Percentiles rank a stretch among this genome's conserved stretches.
These are phyloP conservation scores for Elysia chlorotica DNA, from an alignment of 1,140 invertebrate genomes.

Conservation along the genomic window DNA sequence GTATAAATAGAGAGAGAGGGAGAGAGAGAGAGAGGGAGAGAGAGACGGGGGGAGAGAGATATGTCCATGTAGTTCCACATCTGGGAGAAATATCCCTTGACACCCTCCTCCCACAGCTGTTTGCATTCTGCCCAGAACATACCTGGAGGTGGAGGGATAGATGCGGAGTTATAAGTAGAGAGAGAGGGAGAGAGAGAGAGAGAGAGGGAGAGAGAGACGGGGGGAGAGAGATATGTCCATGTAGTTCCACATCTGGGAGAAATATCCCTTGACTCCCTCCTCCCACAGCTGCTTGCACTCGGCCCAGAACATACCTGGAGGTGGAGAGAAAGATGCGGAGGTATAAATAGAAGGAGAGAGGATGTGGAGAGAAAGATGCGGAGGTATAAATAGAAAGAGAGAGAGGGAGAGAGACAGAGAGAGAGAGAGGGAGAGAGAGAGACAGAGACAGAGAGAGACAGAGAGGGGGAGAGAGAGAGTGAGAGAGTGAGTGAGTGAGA, in stretches of 20 bases:
- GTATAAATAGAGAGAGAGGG: background rate
- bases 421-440: no score
- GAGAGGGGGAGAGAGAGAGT: no score
- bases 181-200: background rate
- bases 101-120: constrained; percentile 81
- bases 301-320: constrained; percentile 81
- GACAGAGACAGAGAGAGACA: no score
- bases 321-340: no score
- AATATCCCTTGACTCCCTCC: constrained; percentile 81
- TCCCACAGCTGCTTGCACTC: constrained; percentile 86
- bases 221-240: no score
- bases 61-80: constrained; percentile 96
- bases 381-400: no score
- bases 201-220: background rate
- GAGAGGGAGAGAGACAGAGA: no score
- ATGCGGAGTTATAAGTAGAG: no score
- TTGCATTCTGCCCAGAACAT: constrained; percentile 85
- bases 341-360: background rate
- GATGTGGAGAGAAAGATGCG: no score
- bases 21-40: background rate
- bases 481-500: no score
- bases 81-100: constrained; percentile 84
- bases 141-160: constrained; percentile 69
- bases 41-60: no score
- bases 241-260: constrained; percentile 93